Evolutionary conservation across 2,113 vertebrate genomes (phyloP).

Genomic region (Naja naja): DNA sequence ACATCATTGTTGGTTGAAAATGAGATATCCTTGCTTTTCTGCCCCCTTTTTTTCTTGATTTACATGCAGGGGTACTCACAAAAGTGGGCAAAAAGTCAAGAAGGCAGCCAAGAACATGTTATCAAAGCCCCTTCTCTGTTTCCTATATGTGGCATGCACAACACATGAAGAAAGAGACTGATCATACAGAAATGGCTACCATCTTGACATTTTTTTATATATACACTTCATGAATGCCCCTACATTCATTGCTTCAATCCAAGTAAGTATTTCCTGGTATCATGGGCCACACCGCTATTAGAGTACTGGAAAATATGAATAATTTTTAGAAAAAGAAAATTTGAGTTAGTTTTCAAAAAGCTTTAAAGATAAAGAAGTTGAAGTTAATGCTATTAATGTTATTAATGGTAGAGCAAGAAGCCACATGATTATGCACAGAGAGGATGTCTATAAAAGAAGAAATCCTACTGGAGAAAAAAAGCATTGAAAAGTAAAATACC

Average conservation of each 20-base stretch:
- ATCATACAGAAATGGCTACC: neutral
- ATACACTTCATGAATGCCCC: neutral
- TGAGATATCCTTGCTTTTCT: neutral
- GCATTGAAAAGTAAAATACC: neutral
- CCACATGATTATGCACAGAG: neutral
- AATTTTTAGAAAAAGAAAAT: neutral
- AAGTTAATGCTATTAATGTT: neutral
- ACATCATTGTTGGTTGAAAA: neutral
- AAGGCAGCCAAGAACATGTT: neutral
- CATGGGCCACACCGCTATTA: neutral
- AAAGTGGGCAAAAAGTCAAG: neutral
- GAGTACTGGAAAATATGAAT: neutral
- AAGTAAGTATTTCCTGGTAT: neutral
- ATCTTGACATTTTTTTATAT: neutral
- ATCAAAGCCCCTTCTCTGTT: neutral
- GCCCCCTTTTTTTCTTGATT: neutral
- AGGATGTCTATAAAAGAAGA: neutral
- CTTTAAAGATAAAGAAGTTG: neutral
- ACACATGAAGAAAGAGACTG: neutral
- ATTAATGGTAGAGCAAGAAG: neutral
- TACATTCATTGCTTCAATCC: neutral
- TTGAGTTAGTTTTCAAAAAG: neutral
- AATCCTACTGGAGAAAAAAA: neutral
- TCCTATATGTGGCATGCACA: neutral
- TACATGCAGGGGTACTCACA: neutral